Percentiles rank a stretch among this genome's conserved stretches.
Evolutionary conservation across 2,888 invertebrate genomes (phyloP).

Genomic region (Trichogramma evanescens): DNA sequence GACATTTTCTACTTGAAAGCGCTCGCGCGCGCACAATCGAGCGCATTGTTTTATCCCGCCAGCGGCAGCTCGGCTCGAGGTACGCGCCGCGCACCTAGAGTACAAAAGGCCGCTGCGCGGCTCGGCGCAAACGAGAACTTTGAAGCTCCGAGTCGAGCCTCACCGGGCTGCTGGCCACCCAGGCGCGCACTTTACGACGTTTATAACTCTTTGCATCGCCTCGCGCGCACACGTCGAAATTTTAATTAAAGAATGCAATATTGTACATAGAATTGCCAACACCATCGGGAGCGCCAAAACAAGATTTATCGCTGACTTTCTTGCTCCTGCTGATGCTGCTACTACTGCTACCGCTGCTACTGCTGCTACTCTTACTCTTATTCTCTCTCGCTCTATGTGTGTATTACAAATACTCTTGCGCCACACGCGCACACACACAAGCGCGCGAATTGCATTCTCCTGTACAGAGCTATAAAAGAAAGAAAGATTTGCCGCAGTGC

Average conservation of each 20-base stretch:
- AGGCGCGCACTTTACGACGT: slow-evolving; percentile 12
- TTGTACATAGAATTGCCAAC: slow-evolving; percentile 18
- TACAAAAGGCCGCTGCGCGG: slow-evolving; percentile 4
- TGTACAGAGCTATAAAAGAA: too few species aligned
- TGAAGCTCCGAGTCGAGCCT: slow-evolving; percentile 2
- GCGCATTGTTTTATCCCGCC: not conserved
- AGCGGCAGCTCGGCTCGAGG: slow-evolving; percentile 4
- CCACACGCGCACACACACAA: too few species aligned
- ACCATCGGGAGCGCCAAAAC: slow-evolving; percentile 26
- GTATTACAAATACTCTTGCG: too few species aligned
- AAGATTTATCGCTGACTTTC: slow-evolving; percentile 31
- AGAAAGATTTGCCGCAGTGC: too few species aligned
- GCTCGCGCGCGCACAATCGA: not conserved
- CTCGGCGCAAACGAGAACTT: not conserved
- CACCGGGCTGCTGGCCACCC: slow-evolving; percentile 3
- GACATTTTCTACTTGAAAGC: too few species aligned
- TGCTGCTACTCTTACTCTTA: too few species aligned
- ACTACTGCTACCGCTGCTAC: slow-evolving; percentile 8
- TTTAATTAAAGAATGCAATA: slow-evolving; percentile 41
- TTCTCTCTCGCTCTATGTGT: too few species aligned
- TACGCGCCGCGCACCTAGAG: slow-evolving; percentile 4
- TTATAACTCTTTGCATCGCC: slow-evolving; percentile 9
- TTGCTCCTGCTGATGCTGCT: too few species aligned
- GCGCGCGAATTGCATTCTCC: too few species aligned
- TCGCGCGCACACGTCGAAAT: slow-evolving; percentile 28